Conservation (phyloP, 2,113 vertebrate species). For the Aldabrachelys gigantea region DNA sequence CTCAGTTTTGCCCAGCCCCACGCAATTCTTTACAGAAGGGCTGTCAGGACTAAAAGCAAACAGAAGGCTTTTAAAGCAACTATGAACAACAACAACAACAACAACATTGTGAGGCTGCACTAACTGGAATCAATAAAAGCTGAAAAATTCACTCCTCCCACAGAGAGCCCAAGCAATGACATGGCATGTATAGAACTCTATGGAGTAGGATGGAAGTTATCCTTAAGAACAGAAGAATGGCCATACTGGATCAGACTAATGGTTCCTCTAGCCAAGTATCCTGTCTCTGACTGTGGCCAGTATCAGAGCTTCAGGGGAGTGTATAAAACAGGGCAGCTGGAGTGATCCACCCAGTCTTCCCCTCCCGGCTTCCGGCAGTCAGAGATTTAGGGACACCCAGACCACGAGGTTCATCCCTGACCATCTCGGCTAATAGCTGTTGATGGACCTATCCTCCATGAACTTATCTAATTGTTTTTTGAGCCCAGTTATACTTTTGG, state of each 20-base stretch:
- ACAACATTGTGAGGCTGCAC: background rate
- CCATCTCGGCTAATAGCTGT: background rate
- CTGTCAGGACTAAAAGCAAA: background rate
- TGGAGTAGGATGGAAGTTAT: background rate
- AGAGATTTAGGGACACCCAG: background rate
- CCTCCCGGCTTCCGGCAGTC: background rate
- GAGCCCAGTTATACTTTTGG: background rate
- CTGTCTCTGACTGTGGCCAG: background rate
- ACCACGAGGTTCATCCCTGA: background rate
- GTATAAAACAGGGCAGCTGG: background rate
- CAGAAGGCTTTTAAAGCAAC: background rate
- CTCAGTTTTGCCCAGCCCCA: background rate
- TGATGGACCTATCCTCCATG: background rate
- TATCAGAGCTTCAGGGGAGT: background rate
- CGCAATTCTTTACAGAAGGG: background rate
- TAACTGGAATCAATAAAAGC: background rate
- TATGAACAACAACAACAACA: background rate
- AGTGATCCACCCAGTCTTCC: background rate
- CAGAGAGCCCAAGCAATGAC: background rate
- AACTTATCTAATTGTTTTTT: background rate
- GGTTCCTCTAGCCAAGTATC: background rate
- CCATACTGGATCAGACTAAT: background rate
- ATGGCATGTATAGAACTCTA: background rate
- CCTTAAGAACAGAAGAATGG: background rate
- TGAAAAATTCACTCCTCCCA: background rate